phyloP scores from a whole-genome alignment of 2,888 invertebrate genomes.

The Andrena dorsata region DNA sequence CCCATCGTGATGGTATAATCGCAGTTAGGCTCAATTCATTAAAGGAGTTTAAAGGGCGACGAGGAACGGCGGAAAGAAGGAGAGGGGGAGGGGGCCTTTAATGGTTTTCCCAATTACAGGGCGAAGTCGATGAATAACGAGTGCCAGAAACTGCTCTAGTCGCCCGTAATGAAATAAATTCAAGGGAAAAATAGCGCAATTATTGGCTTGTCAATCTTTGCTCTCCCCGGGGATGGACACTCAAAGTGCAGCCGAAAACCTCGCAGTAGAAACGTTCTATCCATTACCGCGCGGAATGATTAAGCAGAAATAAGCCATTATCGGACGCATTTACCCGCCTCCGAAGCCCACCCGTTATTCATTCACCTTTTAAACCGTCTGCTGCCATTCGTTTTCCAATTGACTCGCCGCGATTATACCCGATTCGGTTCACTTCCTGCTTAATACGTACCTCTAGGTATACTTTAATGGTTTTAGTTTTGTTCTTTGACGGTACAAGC shows the following conservation, averaged over 20 bases:
- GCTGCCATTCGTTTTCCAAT: constrained; percentile 17
- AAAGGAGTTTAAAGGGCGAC: constrained; percentile 75
- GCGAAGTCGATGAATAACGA: constrained; percentile 63
- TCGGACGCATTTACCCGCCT: constrained; percentile 44
- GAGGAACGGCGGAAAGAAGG: constrained; percentile 27
- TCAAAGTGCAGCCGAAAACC: constrained; percentile 7
- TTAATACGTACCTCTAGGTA: neutral
- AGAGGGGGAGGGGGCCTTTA: constrained; percentile 64
- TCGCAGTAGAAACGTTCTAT: constrained; percentile 23
- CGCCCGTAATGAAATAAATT: constrained; percentile 78
- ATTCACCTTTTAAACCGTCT: constrained; percentile 30
- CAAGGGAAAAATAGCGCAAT: constrained; percentile 75
- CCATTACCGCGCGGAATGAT: constrained; percentile 26
- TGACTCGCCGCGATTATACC: constrained; percentile 24
- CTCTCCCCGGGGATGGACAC: constrained; percentile 4
- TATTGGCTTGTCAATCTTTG: constrained; percentile 70
- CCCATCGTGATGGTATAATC: constrained; percentile 75
- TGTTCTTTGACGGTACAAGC: too few relatives aligned
- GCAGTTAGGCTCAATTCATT: constrained; percentile 80
- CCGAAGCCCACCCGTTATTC: constrained; percentile 20
- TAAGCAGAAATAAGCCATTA: constrained; percentile 55
- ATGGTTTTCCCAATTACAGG: constrained; percentile 76
- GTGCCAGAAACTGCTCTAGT: constrained; percentile 68
- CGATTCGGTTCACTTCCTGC: neutral
- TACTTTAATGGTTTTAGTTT: too few relatives aligned